Evolutionary conservation across 2,888 invertebrate genomes (phyloP).

Genomic region (Torymus texanus): DNA sequence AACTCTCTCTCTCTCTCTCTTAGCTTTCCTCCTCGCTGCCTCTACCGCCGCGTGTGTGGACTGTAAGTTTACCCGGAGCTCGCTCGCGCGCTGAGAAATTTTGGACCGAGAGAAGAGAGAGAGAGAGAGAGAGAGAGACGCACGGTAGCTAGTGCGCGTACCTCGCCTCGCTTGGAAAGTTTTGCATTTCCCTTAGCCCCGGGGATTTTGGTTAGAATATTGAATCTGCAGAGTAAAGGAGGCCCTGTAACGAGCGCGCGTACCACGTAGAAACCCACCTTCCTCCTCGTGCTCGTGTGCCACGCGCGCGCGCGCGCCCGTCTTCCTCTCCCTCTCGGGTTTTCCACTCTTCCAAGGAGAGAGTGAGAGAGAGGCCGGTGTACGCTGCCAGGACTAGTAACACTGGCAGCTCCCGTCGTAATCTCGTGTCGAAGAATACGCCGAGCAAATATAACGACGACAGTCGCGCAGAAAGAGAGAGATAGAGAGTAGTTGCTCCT

Average conservation of each 20-base stretch:
- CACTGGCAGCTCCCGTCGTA: constrained; percentile 28
- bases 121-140: too few species aligned
- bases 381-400: constrained; percentile 10
- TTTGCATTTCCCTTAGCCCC: constrained; percentile 72
- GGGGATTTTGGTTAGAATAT: constrained; percentile 75
- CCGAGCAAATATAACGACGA: constrained; percentile 49
- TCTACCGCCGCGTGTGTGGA: constrained; percentile 63
- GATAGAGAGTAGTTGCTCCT: constrained; percentile 13
- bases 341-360: constrained; percentile 14
- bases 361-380: constrained; percentile 6
- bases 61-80: constrained; percentile 67
- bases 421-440: constrained; percentile 52
- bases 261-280: background rate
- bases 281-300: background rate
- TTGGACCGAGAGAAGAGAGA: constrained; percentile 60
- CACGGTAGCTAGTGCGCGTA: background rate
- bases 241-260: constrained; percentile 71
- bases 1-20: constrained; percentile 60
- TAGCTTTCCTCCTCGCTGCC: background rate
- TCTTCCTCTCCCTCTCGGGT: constrained; percentile 3
- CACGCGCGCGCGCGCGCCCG: background rate
- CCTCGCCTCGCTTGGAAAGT: constrained; percentile 62
- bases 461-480: background rate
- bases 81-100: constrained; percentile 62
- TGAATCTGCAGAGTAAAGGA: constrained; percentile 70